Conservation (phyloP, 2,797 vertebrate species). For the Fratercula arctica region DNA sequence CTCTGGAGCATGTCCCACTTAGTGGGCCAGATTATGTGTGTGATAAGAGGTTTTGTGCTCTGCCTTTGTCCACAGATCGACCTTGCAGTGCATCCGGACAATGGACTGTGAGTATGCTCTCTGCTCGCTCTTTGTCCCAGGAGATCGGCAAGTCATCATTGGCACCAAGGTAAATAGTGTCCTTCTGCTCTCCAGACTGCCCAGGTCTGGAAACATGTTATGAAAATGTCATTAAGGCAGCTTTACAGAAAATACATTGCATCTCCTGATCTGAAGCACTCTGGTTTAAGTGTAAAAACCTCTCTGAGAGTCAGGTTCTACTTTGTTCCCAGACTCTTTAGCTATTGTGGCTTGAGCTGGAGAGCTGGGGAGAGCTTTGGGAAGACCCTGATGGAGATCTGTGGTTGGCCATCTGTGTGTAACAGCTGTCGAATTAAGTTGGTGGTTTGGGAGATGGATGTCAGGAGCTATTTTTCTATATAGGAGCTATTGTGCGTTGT, state of each 20-base stretch:
- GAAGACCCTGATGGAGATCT: not conserved
- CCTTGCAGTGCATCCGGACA: constrained; percentile 94
- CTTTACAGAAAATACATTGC: not conserved
- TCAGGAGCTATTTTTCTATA: not conserved
- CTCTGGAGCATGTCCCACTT: not conserved
- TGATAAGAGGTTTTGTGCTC: not conserved
- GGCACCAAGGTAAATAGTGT: constrained; percentile 88
- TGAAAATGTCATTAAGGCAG: not conserved
- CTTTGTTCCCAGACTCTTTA: not conserved
- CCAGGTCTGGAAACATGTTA: not conserved
- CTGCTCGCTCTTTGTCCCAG: constrained; percentile 93
- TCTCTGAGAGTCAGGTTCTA: not conserved
- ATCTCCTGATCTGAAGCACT: not conserved
- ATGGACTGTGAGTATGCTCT: constrained; percentile 94
- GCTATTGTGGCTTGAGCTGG: not conserved
- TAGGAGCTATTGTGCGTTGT: fast-evolving
- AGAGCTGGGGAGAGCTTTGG: not conserved
- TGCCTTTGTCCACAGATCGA: constrained; percentile 77
- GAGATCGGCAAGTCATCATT: constrained; percentile 92
- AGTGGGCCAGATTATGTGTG: not conserved
- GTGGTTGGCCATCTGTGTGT: not conserved
- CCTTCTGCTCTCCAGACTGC: not conserved
- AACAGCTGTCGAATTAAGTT: not conserved
- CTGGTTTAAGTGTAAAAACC: not conserved
- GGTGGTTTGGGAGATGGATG: not conserved